phyloP scores from a whole-genome alignment of 2,113 vertebrate species.

The Ploceus nigricollis region DNA sequence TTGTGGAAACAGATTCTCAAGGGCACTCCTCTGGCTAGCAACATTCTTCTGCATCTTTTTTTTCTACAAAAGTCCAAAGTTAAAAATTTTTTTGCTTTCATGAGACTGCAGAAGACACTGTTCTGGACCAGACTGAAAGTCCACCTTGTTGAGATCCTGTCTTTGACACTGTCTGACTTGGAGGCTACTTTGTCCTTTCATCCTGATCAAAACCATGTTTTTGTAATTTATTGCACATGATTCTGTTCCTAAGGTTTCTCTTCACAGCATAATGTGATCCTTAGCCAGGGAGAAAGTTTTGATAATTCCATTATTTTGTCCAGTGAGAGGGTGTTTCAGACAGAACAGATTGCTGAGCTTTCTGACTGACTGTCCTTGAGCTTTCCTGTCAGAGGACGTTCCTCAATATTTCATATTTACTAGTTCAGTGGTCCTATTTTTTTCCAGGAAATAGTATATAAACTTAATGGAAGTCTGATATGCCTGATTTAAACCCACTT shows the following conservation, averaged over 20 bases:
- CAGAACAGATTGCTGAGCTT: not conserved
- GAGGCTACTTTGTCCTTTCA: not conserved
- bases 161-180: not conserved
- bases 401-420: slow-evolving; percentile 17
- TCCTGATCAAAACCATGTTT: not conserved
- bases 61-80: not conserved
- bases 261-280: not conserved
- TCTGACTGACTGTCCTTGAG: not conserved
- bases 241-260: not conserved
- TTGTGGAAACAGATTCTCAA: not conserved
- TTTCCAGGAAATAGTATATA: not conserved
- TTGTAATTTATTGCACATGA: not conserved
- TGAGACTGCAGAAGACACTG: not conserved
- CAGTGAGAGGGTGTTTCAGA: not conserved
- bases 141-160: not conserved
- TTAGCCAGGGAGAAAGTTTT: not conserved
- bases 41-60: not conserved
- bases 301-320: not conserved
- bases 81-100: not conserved
- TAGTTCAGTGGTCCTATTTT: not conserved
- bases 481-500: not conserved
- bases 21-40: not conserved
- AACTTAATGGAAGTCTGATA: not conserved
- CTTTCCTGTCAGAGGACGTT: not conserved
- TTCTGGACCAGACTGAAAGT: not conserved